Conservation (phyloP, 2,113 vertebrate genomes). For the Nycticorax nycticorax region DNA sequence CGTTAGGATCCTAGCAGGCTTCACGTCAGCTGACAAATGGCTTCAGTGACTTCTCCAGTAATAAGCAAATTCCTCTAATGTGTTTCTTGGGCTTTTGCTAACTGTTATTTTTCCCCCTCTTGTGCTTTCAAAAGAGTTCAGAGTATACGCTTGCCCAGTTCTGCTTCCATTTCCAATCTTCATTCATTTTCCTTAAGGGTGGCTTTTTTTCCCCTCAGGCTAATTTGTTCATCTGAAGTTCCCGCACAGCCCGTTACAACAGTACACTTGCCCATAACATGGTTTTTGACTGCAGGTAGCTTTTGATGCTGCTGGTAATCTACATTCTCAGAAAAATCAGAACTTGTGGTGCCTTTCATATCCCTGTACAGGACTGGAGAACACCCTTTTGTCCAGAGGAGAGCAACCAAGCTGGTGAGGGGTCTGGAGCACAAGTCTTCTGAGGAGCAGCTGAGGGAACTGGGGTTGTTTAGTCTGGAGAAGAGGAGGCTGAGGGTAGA, state of each 20-base stretch:
- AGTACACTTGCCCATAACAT: not conserved
- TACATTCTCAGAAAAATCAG: not conserved
- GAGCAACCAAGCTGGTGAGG: too few relatives aligned
- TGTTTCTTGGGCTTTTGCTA: not conserved
- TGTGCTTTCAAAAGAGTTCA: not conserved
- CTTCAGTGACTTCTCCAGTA: not conserved
- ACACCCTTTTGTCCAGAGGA: too few relatives aligned
- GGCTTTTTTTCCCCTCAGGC: not conserved
- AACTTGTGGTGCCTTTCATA: not conserved
- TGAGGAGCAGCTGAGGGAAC: too few relatives aligned
- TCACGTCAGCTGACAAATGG: not conserved
- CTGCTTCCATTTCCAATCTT: not conserved
- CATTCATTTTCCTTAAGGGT: not conserved
- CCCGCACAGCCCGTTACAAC: not conserved
- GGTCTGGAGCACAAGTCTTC: too few relatives aligned
- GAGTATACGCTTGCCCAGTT: not conserved
- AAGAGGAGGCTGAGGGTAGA: too few relatives aligned
- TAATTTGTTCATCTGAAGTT: not conserved
- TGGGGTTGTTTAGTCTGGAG: too few relatives aligned
- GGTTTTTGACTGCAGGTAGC: not conserved
- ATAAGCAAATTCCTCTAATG: not conserved
- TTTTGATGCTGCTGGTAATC: not conserved
- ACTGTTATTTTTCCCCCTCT: not conserved
- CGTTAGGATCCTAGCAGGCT: not conserved
- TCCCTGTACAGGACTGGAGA: not conserved